Conservation (phyloP, 2,888 invertebrate species). For the Ryuthela nishihirai region DNA sequence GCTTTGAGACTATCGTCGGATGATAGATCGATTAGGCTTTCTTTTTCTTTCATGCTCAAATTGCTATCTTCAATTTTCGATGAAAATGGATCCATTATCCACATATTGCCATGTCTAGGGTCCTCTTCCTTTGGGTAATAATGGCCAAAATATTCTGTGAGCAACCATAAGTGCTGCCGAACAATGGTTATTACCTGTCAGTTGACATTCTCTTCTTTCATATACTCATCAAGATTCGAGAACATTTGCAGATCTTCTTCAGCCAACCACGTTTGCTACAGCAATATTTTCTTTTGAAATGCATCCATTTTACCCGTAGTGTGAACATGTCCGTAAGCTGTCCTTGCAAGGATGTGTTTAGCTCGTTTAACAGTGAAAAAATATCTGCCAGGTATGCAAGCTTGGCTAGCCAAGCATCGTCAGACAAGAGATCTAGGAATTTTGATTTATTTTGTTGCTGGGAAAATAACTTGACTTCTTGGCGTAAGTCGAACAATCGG, state of each 20-base stretch:
- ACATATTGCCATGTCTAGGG: neutral
- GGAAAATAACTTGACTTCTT: no score
- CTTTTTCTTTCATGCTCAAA: no score
- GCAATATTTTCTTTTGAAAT: slow-evolving; percentile 1
- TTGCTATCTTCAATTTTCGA: no score
- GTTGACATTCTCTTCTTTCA: neutral
- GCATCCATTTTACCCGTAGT: slow-evolving; percentile 1
- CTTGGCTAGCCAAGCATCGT: neutral
- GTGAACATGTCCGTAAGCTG: neutral
- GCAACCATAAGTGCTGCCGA: slow-evolving; percentile 1
- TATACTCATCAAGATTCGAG: slow-evolving; percentile 2
- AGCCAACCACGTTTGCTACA: neutral
- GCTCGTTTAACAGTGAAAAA: slow-evolving; percentile 2
- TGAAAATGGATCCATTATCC: no score
- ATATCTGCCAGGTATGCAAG: slow-evolving; percentile 5
- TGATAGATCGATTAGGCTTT: no score
- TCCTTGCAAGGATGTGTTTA: neutral
- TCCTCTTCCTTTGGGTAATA: slow-evolving; percentile 7
- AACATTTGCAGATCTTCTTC: neutral
- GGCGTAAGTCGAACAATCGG: no score
- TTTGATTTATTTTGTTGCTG: no score
- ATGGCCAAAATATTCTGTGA: slow-evolving; percentile 2
- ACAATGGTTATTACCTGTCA: slow-evolving; percentile 4
- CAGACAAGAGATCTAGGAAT: neutral
- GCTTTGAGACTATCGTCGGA: no score